phyloP scores from a whole-genome alignment of 2,113 vertebrate species.

The Platycercus adscitus region DNA sequence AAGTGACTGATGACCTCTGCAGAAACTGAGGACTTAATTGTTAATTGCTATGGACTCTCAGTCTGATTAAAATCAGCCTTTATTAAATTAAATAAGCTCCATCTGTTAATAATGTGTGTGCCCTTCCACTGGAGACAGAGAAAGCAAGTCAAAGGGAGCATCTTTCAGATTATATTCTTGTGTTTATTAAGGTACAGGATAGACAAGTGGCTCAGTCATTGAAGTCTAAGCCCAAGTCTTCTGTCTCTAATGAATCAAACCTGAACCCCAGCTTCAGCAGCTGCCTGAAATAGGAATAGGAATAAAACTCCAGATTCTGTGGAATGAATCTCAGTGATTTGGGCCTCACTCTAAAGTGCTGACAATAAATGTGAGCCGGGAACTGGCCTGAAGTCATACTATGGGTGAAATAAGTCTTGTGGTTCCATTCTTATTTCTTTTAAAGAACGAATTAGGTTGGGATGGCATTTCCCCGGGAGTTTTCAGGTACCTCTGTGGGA shows the following conservation, averaged over 20 bases:
- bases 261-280: neutral
- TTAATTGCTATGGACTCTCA: constrained; percentile 29
- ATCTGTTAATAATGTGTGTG: constrained; percentile 21
- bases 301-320: neutral
- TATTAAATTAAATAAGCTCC: constrained; percentile 53
- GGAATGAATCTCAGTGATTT: neutral
- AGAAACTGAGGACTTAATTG: neutral
- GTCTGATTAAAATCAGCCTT: constrained; percentile 36
- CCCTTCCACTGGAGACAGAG: neutral
- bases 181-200: neutral
- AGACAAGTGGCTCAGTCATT: neutral
- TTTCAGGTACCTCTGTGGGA: neutral
- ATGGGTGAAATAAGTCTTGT: neutral
- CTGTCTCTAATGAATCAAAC: neutral
- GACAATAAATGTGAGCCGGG: neutral
- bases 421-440: neutral
- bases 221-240: neutral
- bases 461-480: neutral
- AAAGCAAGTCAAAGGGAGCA: neutral
- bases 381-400: neutral
- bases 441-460: neutral
- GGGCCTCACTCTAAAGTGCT: neutral
- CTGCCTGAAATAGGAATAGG: neutral
- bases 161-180: neutral
- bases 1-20: neutral